phyloP scores from a whole-genome alignment of 2,113 vertebrate genomes.

The Parus major region DNA sequence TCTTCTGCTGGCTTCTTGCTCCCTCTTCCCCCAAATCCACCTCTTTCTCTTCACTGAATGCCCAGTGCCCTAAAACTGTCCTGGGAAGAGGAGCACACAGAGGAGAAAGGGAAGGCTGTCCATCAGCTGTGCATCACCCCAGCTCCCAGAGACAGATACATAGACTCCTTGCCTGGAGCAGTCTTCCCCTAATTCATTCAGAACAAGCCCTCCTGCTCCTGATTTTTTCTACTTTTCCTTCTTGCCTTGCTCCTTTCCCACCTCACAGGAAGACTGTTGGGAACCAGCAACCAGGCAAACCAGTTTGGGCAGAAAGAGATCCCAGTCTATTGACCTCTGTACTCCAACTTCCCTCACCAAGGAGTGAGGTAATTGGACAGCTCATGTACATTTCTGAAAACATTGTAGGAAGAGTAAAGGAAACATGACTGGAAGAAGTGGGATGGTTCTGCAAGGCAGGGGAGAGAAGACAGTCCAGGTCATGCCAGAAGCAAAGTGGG shows the following conservation, averaged over 20 bases:
- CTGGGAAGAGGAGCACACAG: background rate
- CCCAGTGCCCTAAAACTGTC: background rate
- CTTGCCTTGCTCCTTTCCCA: background rate
- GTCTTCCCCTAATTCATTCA: background rate
- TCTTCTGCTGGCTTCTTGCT: fast-evolving
- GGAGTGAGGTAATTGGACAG: background rate
- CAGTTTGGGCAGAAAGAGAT: constrained; percentile 3
- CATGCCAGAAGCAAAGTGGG: background rate
- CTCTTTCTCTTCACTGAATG: background rate
- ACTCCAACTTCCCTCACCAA: background rate
- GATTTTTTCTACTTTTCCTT: background rate
- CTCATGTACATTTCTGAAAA: background rate
- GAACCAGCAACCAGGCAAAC: constrained; percentile 11
- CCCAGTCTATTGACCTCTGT: background rate
- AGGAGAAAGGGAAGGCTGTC: background rate
- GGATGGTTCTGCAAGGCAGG: background rate
- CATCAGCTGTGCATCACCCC: background rate
- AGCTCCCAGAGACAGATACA: background rate
- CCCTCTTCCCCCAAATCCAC: background rate
- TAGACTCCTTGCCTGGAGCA: background rate
- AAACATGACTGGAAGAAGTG: background rate
- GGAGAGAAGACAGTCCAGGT: background rate
- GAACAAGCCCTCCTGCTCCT: background rate
- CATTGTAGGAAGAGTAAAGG: background rate
- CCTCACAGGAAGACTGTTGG: background rate